Evolutionary conservation across 2,888 invertebrate species (phyloP).

Genomic region (Lissocephala sabroskyi): DNA sequence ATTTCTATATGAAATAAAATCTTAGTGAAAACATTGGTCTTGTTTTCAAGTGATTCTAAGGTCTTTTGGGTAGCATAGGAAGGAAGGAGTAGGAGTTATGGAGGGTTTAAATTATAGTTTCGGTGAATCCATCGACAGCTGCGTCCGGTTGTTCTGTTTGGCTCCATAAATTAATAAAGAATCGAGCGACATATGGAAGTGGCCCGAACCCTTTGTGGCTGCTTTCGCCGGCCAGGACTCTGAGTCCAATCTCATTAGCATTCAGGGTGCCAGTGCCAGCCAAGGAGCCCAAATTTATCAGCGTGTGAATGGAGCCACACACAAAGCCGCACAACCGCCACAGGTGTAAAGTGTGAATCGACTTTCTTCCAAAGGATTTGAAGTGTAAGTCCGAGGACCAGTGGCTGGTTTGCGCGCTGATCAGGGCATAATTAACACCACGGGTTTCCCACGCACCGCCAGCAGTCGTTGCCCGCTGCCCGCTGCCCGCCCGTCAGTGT

Average conservation of each 20-base stretch:
- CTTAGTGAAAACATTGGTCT: too few relatives aligned
- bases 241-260: slow-evolving; percentile 7
- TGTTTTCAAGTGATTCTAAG: too few relatives aligned
- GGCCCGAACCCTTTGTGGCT: slow-evolving; percentile 48
- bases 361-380: slow-evolving; percentile 38
- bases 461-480: slow-evolving; percentile 11
- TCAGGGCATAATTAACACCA: slow-evolving; percentile 59
- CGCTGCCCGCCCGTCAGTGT: slow-evolving; percentile 11
- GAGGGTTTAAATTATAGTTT: too few relatives aligned
- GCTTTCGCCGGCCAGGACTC: slow-evolving; percentile 36
- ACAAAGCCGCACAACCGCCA: slow-evolving; percentile 23
- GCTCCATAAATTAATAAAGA: slow-evolving; percentile 45
- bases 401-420: neutral
- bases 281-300: slow-evolving; percentile 42
- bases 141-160: neutral
- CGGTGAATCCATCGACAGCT: slow-evolving; percentile 26
- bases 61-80: too few relatives aligned
- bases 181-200: slow-evolving; percentile 45
- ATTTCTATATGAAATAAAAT: too few relatives aligned
- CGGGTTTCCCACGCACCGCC: slow-evolving; percentile 60
- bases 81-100: too few relatives aligned
- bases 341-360: slow-evolving; percentile 60
- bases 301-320: slow-evolving; percentile 67
- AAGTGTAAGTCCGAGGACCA: slow-evolving; percentile 26
- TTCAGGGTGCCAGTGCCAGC: neutral